phyloP scores from a whole-genome alignment of 2,888 invertebrate genomes.

The Pediacus dermestoides region DNA sequence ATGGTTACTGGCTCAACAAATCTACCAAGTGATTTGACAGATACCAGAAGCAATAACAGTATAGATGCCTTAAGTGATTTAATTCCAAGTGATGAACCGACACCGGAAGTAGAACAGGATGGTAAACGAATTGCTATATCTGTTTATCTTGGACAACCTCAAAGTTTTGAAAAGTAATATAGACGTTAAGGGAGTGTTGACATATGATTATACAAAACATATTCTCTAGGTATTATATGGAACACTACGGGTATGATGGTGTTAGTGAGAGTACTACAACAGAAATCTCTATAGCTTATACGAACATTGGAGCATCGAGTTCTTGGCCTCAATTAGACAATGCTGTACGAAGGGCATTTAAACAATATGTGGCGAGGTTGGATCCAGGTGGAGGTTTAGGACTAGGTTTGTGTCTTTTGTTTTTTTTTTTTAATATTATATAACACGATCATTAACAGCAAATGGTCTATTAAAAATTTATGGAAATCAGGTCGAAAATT shows the following conservation, averaged over 20 bases:
- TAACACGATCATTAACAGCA: too few species aligned
- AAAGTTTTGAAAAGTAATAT: slow-evolving; percentile 62
- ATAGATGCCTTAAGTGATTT: slow-evolving; percentile 48
- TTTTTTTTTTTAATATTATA: too few species aligned
- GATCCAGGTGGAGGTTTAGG: slow-evolving; percentile 91
- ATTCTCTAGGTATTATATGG: slow-evolving; percentile 42
- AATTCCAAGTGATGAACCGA: slow-evolving; percentile 44
- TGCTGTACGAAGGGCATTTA: slow-evolving; percentile 86
- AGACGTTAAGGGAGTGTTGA: too few species aligned
- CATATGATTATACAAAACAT: too few species aligned
- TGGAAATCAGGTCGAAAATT: too few species aligned
- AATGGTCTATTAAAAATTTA: too few species aligned
- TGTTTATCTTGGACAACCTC: slow-evolving; percentile 81
- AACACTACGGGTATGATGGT: slow-evolving; percentile 47
- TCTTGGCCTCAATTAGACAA: slow-evolving; percentile 94
- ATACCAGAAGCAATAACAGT: slow-evolving; percentile 40
- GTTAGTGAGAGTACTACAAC: slow-evolving; percentile 50
- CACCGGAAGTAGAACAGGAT: slow-evolving; percentile 55
- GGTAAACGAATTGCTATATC: slow-evolving; percentile 86
- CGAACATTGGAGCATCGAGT: slow-evolving; percentile 88
- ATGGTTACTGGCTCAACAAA: slow-evolving; percentile 58
- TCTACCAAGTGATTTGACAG: slow-evolving; percentile 38
- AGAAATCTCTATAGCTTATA: slow-evolving; percentile 79
- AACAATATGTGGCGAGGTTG: slow-evolving; percentile 88
- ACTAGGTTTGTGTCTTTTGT: slow-evolving; percentile 46